Conservation (phyloP, 2,113 vertebrate species). For the Paramormyrops kingsleyae region DNA sequence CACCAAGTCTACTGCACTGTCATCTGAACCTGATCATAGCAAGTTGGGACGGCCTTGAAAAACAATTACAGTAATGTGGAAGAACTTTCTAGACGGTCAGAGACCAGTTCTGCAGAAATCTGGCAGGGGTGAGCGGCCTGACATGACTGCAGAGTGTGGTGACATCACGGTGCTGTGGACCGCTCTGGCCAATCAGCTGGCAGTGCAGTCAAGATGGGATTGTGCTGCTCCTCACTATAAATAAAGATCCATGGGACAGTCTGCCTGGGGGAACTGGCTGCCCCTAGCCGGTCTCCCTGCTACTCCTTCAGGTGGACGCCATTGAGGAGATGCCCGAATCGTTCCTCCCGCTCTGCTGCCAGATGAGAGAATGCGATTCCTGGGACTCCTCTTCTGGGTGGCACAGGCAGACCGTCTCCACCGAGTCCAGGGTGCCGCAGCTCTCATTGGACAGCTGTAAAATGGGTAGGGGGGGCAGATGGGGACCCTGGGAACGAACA, state of each 20-base stretch:
- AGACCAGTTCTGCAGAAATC: neutral
- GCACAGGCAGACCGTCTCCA: neutral
- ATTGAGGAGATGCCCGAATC: slow-evolving; percentile 7
- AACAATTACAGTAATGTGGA: neutral
- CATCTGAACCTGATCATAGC: neutral
- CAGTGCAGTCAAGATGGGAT: neutral
- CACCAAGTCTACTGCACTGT: neutral
- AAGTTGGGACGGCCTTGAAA: neutral
- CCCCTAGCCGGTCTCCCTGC: neutral
- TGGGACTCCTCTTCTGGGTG: neutral
- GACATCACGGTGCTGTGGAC: neutral
- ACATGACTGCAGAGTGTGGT: neutral
- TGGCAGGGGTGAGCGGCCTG: neutral
- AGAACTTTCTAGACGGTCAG: neutral
- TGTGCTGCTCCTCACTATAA: neutral
- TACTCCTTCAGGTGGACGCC: neutral
- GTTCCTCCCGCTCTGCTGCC: neutral
- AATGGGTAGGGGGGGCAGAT: neutral
- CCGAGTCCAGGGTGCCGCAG: neutral
- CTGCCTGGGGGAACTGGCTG: neutral
- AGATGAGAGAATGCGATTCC: neutral
- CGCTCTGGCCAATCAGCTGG: neutral
- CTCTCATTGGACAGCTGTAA: neutral
- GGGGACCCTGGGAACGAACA: neutral
- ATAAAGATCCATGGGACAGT: neutral